Evolutionary conservation across 1,140 invertebrate species (phyloP), one percentile per base, ranked within the genome.

Genomic region (Berghia stephanieae): DNA sequence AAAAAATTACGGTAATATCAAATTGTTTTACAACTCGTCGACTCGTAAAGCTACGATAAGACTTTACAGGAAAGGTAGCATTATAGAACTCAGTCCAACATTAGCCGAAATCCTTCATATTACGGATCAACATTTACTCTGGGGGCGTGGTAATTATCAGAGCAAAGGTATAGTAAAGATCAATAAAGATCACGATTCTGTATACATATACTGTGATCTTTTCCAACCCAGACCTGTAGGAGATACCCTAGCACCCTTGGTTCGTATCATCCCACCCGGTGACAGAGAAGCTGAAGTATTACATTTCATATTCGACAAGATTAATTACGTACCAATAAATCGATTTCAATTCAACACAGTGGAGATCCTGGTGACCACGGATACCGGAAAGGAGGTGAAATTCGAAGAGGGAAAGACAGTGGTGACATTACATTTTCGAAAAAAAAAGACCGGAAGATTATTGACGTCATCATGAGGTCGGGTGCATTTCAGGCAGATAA

Each of bases 351-450:
- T 49, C 31, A 71, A 71, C 44, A 27, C 43, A 8, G 69, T 71
- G 43, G 44, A 71, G 36, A 71, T 71, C 44, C 24, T 71, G 31
- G 46, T 71, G 52, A 71, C 43, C n/a, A 71, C 42, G 34, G 69
- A 71, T 46, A 71, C 44, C 8, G 69, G 69, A 1, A 71, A 71
- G 52, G 40, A 40, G 10, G 16, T 71, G 16, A 34, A n/a, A 71
- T 71, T 71, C 38, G 31, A 1, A 43, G 52, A 34, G 2, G 69
- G 69, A 2, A 71, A 34, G 1, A 71, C 69, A 3, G 36, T 71
- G n/a, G 43, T 49, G 44, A 71, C 69, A 31, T 46, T 71, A 31
- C 69, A 71, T 27, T 71, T 71, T 49, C 43, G 69, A n/a, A 27
- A 8, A 46, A n/a, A 0, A 42, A 18, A 21, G 66, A 18, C 66